Base-by-base conservation (phyloP, 2,888 invertebrate species). In the Sinelater perroti region DNA sequence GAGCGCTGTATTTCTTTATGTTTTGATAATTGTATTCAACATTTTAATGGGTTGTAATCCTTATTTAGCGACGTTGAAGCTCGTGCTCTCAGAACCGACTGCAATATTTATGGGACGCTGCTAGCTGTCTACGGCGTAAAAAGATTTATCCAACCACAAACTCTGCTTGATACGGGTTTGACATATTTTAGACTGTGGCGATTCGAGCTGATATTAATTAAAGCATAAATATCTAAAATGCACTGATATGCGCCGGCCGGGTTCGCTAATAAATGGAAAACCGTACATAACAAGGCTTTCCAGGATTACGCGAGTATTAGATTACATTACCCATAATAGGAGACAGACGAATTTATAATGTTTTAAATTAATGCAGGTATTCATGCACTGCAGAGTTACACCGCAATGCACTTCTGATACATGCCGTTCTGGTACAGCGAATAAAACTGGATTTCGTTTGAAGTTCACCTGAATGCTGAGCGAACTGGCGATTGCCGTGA, bases 91-190 rank as follows among this genome's bases (percentile, higher is more conserved):
- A 17, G 36, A 49, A 49, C 50, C 2, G 14, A 18, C 17, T 17
- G 28, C 28, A 50, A 40, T 40, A 40, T 40, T 50, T 38, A 38
- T 50, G 40, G 28, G 18, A 20, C 40, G 36, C 8, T 16, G 31
- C 35, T 6, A 11, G 30, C 38, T 28, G 40, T 38, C 36, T 49
- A 20, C 47, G 5, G 26, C 36, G 16, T 30, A 31, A 24, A 38
- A 54, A 55, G 46, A 46, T 55, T 55, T 55, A 49, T 49, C 18
- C 47, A 33, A 42, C 49, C 55, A 21, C 38, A 38, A 14, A 45
- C 28, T 36, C 24, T 35, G 30, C 38, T 6, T 55, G 47, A 55
- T 40, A 47, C 26, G 26, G 49, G 49, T 47, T 55, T 40, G 55
- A 31, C 40, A 42, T 49, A 49, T 55, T 55, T 44, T 51, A 21